A percentile compares a stretch with the other conserved stretches of the same genome.
Conservation (phyloP, 2,113 vertebrate genomes). For the Channa argus region DNA sequence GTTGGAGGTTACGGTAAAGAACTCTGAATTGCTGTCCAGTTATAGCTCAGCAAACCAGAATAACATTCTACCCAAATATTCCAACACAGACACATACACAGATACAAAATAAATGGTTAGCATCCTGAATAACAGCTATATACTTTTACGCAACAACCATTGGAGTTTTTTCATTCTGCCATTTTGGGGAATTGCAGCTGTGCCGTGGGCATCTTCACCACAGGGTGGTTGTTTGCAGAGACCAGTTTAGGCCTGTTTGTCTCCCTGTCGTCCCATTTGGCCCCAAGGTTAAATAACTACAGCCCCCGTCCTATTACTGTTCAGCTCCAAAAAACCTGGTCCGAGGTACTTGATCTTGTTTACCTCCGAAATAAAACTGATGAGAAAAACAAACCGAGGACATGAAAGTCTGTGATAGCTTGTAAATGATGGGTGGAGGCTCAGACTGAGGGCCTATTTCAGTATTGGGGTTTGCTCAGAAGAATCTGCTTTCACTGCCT, state of each 20-base stretch:
- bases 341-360: background rate
- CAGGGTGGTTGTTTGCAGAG: conserved; percentile 70
- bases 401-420: background rate
- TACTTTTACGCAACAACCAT: conserved; percentile 60
- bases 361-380: conserved; percentile 32
- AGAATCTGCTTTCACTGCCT: background rate
- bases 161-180: conserved; percentile 41
- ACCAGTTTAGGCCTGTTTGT: conserved; percentile 71
- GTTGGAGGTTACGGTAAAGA: conserved; percentile 69
- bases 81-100: conserved; percentile 40
- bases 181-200: conserved; percentile 64
- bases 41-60: conserved; percentile 70
- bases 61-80: conserved; percentile 66
- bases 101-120: conserved; percentile 59
- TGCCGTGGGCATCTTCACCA: conserved; percentile 59
- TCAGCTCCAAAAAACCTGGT: conserved; percentile 14
- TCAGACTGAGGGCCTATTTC: background rate
- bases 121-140: conserved; percentile 62
- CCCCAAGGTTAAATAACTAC: conserved; percentile 34
- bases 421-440: background rate
- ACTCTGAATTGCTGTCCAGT: conserved; percentile 51
- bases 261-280: conserved; percentile 33
- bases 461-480: background rate
- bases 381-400: background rate
- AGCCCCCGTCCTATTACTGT: conserved; percentile 25